phyloP scores from a whole-genome alignment of 1,140 invertebrate genomes.

The Semibalanus balanoides region DNA sequence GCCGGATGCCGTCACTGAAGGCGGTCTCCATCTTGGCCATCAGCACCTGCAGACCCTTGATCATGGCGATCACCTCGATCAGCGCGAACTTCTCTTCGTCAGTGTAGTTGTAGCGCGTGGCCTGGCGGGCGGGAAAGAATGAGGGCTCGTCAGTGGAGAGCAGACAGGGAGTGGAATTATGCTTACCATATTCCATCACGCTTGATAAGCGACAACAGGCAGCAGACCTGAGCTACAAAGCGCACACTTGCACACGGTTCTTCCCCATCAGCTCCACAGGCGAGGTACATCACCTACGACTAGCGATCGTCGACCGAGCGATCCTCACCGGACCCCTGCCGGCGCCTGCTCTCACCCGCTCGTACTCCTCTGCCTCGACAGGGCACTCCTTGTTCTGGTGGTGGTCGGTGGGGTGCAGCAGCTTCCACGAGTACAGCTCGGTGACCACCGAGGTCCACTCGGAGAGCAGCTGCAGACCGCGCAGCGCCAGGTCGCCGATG shows the following conservation, averaged over 20 bases:
- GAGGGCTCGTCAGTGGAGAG: neutral
- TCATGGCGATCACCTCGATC: slow-evolving; percentile 98
- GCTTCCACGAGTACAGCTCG: slow-evolving; percentile 95
- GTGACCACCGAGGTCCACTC: slow-evolving; percentile 96
- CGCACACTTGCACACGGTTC: too few relatives aligned
- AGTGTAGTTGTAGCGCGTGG: slow-evolving; percentile 94
- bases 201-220: too few relatives aligned
- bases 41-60: slow-evolving; percentile 93
- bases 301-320: neutral
- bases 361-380: slow-evolving; percentile 96
- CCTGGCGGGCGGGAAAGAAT: slow-evolving; percentile 37
- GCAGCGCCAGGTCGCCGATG: slow-evolving; percentile 75
- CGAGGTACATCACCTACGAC: neutral
- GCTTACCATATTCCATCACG: too few relatives aligned
- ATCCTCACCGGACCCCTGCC: neutral
- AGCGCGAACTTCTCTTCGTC: slow-evolving; percentile 96
- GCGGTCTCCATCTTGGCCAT: slow-evolving; percentile 97
- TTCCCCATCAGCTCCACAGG: too few relatives aligned
- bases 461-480: slow-evolving; percentile 82
- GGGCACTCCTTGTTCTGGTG: slow-evolving; percentile 93
- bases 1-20: slow-evolving; percentile 86
- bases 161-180: too few relatives aligned
- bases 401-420: slow-evolving; percentile 94
- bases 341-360: slow-evolving; percentile 51
- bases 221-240: too few relatives aligned